These are phyloP conservation scores for Oncorhynchus mykiss DNA, from an alignment of 2,113 vertebrate species.

Conservation along the genomic window DNA sequence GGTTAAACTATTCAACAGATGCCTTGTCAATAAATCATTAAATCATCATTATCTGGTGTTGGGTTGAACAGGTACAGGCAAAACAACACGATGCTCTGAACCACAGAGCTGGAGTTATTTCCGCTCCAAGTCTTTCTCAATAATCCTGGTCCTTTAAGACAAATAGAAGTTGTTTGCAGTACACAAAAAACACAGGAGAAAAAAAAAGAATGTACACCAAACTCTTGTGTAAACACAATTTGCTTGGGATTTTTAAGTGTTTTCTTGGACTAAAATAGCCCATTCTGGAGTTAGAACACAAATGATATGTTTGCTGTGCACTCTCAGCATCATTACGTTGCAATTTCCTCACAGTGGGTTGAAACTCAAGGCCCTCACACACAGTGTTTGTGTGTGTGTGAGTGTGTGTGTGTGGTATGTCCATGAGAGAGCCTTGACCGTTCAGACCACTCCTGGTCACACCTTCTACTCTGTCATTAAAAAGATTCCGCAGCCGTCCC, in stretches of 20 bases:
- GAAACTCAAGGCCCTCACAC: conserved; percentile 38
- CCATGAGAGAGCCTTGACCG: conserved; percentile 9
- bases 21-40: conserved; percentile 5
- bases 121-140: conserved; percentile 21
- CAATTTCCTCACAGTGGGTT: conserved; percentile 54
- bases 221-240: conserved; percentile 66
- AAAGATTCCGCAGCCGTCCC: conserved; percentile 31
- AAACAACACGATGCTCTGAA: conserved; percentile 7
- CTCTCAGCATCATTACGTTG: conserved; percentile 63
- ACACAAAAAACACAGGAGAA: conserved; percentile 33
- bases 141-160: conserved; percentile 15
- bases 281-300: conserved; percentile 60
- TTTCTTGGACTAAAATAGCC: conserved; percentile 66
- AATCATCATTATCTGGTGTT: conserved; percentile 12
- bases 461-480: conserved; percentile 60
- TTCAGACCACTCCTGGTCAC: conserved; percentile 41
- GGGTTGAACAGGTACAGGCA: conserved; percentile 27
- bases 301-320: conserved; percentile 67
- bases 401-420: neutral
- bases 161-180: conserved; percentile 39
- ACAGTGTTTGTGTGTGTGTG: conserved; percentile 20
- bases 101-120: neutral
- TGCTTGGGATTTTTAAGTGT: conserved; percentile 59
- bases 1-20: conserved; percentile 48
- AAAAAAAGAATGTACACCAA: conserved; percentile 23